Conservation (phyloP, 1,140 invertebrate genomes). For the Arctopsyche grandis region DNA sequence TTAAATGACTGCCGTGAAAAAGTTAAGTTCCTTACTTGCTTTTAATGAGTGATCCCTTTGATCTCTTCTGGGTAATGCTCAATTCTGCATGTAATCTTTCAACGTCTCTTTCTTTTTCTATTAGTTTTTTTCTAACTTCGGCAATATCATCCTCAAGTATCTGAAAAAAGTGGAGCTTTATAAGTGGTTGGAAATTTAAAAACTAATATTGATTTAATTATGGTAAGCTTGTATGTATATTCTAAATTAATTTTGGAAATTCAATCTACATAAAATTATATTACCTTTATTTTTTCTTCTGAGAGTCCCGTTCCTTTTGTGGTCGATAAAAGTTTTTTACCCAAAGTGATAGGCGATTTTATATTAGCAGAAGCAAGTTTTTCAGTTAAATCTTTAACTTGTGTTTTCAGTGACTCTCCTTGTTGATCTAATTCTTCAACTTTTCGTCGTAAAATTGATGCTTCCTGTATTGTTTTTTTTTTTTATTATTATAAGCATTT, state of each 20-base stretch:
- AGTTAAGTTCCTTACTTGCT: constrained; percentile 67
- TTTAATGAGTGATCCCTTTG: constrained; percentile 69
- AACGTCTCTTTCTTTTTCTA: constrained; percentile 85
- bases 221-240: too few relatives aligned
- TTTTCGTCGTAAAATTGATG: constrained; percentile 81
- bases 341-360: constrained; percentile 57
- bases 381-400: constrained; percentile 81
- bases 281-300: constrained; percentile 76
- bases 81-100: constrained; percentile 80
- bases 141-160: constrained; percentile 76
- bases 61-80: constrained; percentile 70
- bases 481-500: neutral
- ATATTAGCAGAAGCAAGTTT: constrained; percentile 66
- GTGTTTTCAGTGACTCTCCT: constrained; percentile 77
- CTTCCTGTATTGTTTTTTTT: constrained; percentile 69
- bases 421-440: constrained; percentile 86
- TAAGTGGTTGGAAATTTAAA: too few relatives aligned
- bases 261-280: too few relatives aligned
- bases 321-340: constrained; percentile 58
- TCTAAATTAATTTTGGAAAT: too few relatives aligned
- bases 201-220: neutral
- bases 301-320: constrained; percentile 64
- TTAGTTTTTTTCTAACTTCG: constrained; percentile 78
- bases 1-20: neutral
- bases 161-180: too few relatives aligned